Percentiles rank a stretch among this genome's conserved stretches.
Conservation (phyloP, 2,888 invertebrate species). For the Rugalucina vietnamica region DNA sequence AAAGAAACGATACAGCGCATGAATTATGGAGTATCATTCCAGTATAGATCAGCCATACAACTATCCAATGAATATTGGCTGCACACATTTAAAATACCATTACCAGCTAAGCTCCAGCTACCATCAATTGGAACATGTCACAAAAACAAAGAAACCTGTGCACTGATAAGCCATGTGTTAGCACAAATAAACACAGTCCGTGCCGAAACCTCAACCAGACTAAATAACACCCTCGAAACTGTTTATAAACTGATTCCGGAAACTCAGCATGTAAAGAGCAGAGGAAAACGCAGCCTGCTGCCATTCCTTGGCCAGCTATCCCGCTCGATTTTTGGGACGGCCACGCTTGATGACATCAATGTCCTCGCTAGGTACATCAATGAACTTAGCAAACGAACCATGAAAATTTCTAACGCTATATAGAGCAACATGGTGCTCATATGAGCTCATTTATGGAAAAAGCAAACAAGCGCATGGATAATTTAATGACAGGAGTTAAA, state of each 20-base stretch:
- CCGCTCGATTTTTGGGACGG: slow-evolving; percentile 33
- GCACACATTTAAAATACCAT: background rate
- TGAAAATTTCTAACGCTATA: background rate
- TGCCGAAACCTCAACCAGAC: background rate
- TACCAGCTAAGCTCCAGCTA: background rate
- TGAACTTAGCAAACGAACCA: slow-evolving; percentile 9
- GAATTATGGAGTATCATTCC: slow-evolving; percentile 2
- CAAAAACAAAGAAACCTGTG: slow-evolving; percentile 1
- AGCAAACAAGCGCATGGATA: slow-evolving; percentile 19
- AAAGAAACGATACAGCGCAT: background rate
- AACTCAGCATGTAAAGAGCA: background rate
- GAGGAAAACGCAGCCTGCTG: slow-evolving; percentile 20
- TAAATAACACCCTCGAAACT: slow-evolving; percentile 4
- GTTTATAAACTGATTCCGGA: slow-evolving; percentile 11
- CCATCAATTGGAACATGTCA: background rate
- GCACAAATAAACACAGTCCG: slow-evolving; percentile 10
- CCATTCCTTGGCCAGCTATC: slow-evolving; percentile 40
- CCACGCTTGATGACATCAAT: slow-evolving; percentile 39
- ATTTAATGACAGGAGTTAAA: slow-evolving; percentile 27
- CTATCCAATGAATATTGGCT: slow-evolving; percentile 19
- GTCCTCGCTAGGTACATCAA: slow-evolving; percentile 41
- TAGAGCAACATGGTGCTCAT: slow-evolving; percentile 27
- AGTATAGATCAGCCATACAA: background rate
- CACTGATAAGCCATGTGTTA: background rate
- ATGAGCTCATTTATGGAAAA: slow-evolving; percentile 33